Evolutionary conservation across 2,113 vertebrate species (phyloP).

Genomic region (Ameiurus melas): DNA sequence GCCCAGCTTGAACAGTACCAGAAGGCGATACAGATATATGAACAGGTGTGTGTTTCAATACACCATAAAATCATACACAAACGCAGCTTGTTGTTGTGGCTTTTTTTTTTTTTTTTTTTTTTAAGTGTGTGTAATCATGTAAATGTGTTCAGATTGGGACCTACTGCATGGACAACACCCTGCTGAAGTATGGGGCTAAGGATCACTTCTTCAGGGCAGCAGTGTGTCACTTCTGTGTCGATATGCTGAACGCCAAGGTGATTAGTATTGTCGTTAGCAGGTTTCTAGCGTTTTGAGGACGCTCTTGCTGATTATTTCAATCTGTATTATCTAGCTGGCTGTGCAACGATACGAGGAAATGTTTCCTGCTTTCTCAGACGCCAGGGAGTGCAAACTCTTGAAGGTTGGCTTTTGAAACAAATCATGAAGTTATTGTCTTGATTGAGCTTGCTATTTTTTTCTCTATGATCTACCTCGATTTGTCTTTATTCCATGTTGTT

Average conservation of each 20-base stretch:
- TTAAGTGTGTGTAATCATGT: background rate
- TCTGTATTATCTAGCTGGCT: slow-evolving; percentile 65
- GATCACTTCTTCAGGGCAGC: slow-evolving; percentile 83
- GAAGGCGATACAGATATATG: slow-evolving; percentile 80
- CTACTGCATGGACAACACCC: slow-evolving; percentile 79
- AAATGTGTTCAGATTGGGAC: slow-evolving; percentile 64
- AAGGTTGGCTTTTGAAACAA: slow-evolving; percentile 65
- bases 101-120: background rate
- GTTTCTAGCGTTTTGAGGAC: background rate
- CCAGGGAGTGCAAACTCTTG: slow-evolving; percentile 78
- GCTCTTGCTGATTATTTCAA: background rate
- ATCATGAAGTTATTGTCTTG: background rate
- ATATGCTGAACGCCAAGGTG: slow-evolving; percentile 83
- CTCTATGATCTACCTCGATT: too few relatives aligned
- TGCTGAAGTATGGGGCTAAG: slow-evolving; percentile 82
- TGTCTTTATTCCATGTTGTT: background rate
- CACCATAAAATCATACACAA: background rate
- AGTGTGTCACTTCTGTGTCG: slow-evolving; percentile 83
- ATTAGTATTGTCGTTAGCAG: background rate
- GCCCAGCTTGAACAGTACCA: slow-evolving; percentile 81
- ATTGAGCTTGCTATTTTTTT: background rate
- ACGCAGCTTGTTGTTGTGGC: too few relatives aligned
- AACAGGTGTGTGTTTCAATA: slow-evolving; percentile 66
- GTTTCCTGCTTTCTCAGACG: slow-evolving; percentile 79
- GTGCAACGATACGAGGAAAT: slow-evolving; percentile 80